A percentile compares a stretch with the other conserved stretches of the same genome.
These are phyloP conservation scores for Oplegnathus fasciatus DNA, from an alignment of 2,113 vertebrate species.

Conservation along the genomic window DNA sequence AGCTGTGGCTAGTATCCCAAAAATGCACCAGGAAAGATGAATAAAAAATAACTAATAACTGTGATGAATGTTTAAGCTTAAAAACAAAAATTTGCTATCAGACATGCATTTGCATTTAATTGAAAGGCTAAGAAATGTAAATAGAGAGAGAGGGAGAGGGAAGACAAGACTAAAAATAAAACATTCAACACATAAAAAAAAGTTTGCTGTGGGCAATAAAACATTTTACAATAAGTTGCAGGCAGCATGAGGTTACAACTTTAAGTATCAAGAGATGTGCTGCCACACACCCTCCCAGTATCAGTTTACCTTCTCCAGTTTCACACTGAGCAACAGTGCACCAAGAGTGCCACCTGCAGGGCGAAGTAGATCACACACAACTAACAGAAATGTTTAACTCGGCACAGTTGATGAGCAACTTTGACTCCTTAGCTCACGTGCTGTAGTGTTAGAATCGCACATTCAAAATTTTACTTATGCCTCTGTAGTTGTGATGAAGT, in stretches of 20 bases:
- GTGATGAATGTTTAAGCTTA: not conserved
- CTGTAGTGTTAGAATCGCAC: not conserved
- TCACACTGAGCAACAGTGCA: slow-evolving; percentile 7
- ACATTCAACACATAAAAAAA: not conserved
- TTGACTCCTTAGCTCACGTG: not conserved
- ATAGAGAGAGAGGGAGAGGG: not conserved
- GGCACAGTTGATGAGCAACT: not conserved
- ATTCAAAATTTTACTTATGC: not conserved
- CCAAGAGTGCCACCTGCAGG: slow-evolving; percentile 53
- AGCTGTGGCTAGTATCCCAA: too few species aligned
- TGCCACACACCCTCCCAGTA: not conserved
- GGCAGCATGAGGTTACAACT: not conserved
- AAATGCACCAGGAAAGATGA: too few species aligned
- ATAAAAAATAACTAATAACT: not conserved
- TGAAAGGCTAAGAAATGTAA: not conserved
- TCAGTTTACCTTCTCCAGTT: not conserved
- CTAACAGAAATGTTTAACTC: not conserved
- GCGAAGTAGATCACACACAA: slow-evolving; percentile 12
- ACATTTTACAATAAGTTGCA: not conserved
- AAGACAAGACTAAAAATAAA: not conserved
- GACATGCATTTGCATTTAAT: not conserved
- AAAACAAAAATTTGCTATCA: not conserved
- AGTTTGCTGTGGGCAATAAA: not conserved
- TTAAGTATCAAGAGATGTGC: not conserved
- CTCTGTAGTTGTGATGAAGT: too few species aligned